Evolutionary conservation across 2,888 invertebrate genomes (phyloP), one percentile per base, ranked within the genome.

Genomic region (Anodontia alba): DNA sequence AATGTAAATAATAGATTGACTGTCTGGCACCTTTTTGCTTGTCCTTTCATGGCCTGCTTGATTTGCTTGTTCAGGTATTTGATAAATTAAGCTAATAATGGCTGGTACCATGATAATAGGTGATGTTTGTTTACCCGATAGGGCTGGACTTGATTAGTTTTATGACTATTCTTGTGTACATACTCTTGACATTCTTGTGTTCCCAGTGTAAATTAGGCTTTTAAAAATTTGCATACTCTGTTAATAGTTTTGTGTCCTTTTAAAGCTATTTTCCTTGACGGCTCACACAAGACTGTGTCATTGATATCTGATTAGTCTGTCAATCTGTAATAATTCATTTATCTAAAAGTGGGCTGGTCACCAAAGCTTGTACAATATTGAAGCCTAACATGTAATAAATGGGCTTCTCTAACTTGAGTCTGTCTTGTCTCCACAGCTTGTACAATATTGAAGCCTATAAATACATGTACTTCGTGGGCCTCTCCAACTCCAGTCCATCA

Each of bases 141-240:
- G 29, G 57, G 57, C 29, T 29, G 57, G 57, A 57, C 57, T 57
- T 57, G 57, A 57, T 57, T 57, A 57, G 29, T 20, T 57, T 57
- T 26, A 57, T 10, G 57, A 57, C 57, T 57, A 7, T 57, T 29
- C 8, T 57, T 57, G 57, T 57, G 23, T 57, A 26, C 57, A 26
- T 29, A 57, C 10, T 57, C 57, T 57, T 57, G 57, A 57, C 57
- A 57, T 57, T 29, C 8, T 57, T 57, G 26, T 57, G 57, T 57
- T 7, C 57, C 57, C 57, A 17, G 26, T 57, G 8, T 26, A 29
- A 29, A 10, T 29, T 10, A 29, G 29, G 26, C 29, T 29, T 29
- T n/a, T n/a, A 26, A 57, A 29, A 57, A 57, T 57, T 23, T 57
- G 57, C 57, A 57, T 57, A 29, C 26, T 57, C 2, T 3, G 57